A percentile compares a stretch with the other conserved stretches of the same genome.
Evolutionary conservation across 2,797 vertebrate genomes (phyloP).

Genomic region (Helicolenus hilgendorfi): DNA sequence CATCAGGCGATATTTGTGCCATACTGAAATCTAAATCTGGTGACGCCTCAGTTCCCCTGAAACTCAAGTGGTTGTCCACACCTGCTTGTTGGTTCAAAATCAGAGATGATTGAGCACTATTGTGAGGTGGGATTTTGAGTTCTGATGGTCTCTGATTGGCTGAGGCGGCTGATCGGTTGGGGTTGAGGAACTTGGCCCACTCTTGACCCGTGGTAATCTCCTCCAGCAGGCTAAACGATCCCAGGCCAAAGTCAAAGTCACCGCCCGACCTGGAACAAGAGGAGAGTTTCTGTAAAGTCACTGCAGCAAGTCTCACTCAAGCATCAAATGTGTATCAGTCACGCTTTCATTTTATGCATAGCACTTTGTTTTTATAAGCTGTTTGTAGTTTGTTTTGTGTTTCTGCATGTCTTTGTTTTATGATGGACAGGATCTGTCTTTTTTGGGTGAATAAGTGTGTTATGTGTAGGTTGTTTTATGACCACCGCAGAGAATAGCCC

Average conservation of each 20-base stretch:
- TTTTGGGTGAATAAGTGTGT: background rate
- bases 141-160: slow-evolving; percentile 47
- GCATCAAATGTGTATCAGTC: background rate
- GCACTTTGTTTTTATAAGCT: background rate
- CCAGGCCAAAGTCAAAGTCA: slow-evolving; percentile 80
- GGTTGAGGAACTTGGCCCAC: slow-evolving; percentile 86
- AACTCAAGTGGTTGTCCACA: slow-evolving; percentile 32
- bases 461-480: background rate
- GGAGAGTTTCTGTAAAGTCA: no score
- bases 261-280: slow-evolving; percentile 47
- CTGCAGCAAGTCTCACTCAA: background rate
- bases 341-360: background rate
- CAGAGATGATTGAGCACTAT: background rate
- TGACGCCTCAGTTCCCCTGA: slow-evolving; percentile 2
- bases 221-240: slow-evolving; percentile 87
- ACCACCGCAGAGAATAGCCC: background rate
- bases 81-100: slow-evolving; percentile 10
- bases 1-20: slow-evolving; percentile 14
- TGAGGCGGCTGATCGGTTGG: slow-evolving; percentile 19
- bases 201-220: slow-evolving; percentile 87
- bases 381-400: background rate
- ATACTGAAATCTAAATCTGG: background rate
- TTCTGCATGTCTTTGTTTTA: background rate
- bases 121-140: background rate
- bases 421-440: background rate